Conservation (phyloP, 2,797 vertebrate genomes). For the Poecilia gillii region DNA sequence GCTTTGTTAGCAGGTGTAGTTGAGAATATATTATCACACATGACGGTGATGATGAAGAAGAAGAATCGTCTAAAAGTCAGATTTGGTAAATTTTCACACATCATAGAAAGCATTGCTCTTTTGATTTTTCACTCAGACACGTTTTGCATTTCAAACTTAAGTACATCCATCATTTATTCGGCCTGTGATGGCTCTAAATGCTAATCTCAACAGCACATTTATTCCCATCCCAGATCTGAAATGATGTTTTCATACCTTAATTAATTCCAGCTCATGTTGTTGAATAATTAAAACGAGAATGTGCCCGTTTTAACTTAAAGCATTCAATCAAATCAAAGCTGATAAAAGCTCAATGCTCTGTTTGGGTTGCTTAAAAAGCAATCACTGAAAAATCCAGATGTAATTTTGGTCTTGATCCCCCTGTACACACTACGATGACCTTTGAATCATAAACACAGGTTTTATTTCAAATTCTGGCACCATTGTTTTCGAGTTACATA, state of each 20-base stretch:
- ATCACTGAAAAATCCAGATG: background rate
- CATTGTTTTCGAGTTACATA: background rate
- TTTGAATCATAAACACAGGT: background rate
- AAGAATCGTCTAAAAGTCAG: background rate
- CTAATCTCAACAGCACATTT: conserved; percentile 1
- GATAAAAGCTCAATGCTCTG: background rate
- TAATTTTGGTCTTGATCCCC: background rate
- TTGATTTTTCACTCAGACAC: background rate
- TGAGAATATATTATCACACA: background rate
- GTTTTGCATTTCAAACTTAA: background rate
- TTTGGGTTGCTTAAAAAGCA: conserved; percentile 1
- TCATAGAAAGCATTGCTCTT: background rate
- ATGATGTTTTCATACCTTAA: background rate
- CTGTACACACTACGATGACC: background rate
- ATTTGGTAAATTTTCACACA: background rate
- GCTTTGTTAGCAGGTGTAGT: background rate
- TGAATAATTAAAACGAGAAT: background rate
- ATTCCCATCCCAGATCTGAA: background rate
- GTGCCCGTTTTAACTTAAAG: conserved; percentile 3
- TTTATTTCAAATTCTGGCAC: background rate
- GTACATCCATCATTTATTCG: background rate
- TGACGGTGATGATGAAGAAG: background rate
- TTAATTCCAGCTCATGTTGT: conserved; percentile 8
- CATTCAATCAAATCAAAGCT: conserved; percentile 7
- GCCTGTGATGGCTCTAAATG: background rate